phyloP scores from a whole-genome alignment of 1,140 invertebrate genomes.

The Drosophila lacertosa region DNA sequence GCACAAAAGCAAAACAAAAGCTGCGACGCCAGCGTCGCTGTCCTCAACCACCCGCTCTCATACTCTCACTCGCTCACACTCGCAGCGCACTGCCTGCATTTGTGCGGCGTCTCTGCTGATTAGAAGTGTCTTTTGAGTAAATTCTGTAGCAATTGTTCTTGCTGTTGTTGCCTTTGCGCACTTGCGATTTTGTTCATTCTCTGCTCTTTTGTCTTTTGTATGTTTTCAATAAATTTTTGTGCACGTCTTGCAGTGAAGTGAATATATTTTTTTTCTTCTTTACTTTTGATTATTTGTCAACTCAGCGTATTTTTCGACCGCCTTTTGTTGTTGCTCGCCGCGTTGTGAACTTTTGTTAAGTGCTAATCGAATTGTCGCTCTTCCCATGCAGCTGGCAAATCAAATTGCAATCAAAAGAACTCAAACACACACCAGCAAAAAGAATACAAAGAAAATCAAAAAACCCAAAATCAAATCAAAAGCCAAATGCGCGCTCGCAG shows the following conservation, averaged over 20 bases:
- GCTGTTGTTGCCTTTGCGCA: constrained; percentile 15
- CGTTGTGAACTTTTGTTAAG: constrained; percentile 40
- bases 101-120: constrained; percentile 48
- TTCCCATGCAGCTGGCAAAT: constrained; percentile 52
- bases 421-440: constrained; percentile 19
- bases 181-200: constrained; percentile 28
- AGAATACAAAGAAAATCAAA: constrained; percentile 18
- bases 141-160: constrained; percentile 24
- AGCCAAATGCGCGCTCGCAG: constrained; percentile 72
- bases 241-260: constrained; percentile 71
- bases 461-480: constrained; percentile 39
- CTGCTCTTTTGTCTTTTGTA: constrained; percentile 50
- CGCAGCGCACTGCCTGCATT: constrained; percentile 6
- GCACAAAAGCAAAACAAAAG: constrained; percentile 42
- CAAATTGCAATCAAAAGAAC: constrained; percentile 69
- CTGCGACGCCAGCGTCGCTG: constrained; percentile 16
- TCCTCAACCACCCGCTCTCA: constrained; percentile 11
- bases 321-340: constrained; percentile 50
- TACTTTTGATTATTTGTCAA: constrained; percentile 77
- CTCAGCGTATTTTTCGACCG: constrained; percentile 54
- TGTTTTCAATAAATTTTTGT: constrained; percentile 75
- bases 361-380: constrained; percentile 73
- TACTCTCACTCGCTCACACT: neutral
- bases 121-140: constrained; percentile 69
- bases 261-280: no score